Evolutionary conservation across 2,113 vertebrate genomes (phyloP).

Genomic region (Paradisaea rubra): DNA sequence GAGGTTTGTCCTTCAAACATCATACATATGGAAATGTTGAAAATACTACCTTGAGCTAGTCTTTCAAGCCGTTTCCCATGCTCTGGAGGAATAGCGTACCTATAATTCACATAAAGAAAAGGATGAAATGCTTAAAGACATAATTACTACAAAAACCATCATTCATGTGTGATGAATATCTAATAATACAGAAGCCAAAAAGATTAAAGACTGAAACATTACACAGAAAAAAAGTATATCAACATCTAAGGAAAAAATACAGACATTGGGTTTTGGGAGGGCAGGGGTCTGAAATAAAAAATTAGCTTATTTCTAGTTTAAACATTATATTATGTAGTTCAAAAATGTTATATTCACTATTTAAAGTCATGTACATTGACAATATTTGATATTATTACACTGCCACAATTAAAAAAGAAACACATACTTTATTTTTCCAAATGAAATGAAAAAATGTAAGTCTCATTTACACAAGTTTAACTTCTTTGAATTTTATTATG

Average conservation of each 20-base stretch:
- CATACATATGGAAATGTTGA: not conserved
- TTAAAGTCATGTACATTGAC: not conserved
- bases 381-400: not conserved
- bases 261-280: not conserved
- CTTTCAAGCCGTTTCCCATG: constrained; percentile 94
- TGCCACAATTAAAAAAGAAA: not conserved
- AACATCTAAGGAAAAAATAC: not conserved
- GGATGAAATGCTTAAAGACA: not conserved
- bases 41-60: constrained; percentile 87
- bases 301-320: not conserved
- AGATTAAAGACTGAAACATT: not conserved
- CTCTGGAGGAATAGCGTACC: constrained; percentile 94
- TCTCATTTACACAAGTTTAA: not conserved
- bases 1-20: not conserved
- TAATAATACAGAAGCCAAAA: not conserved
- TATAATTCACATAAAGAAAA: constrained; percentile 68
- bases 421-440: not conserved
- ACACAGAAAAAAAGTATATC: not conserved
- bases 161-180: not conserved
- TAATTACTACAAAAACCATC: not conserved
- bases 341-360: not conserved
- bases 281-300: not conserved
- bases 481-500: not conserved
- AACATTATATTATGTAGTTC: not conserved
- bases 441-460: not conserved